These are phyloP conservation scores for Crotophaga sulcirostris DNA, from an alignment of 2,113 vertebrate genomes.

Conservation along the genomic window DNA sequence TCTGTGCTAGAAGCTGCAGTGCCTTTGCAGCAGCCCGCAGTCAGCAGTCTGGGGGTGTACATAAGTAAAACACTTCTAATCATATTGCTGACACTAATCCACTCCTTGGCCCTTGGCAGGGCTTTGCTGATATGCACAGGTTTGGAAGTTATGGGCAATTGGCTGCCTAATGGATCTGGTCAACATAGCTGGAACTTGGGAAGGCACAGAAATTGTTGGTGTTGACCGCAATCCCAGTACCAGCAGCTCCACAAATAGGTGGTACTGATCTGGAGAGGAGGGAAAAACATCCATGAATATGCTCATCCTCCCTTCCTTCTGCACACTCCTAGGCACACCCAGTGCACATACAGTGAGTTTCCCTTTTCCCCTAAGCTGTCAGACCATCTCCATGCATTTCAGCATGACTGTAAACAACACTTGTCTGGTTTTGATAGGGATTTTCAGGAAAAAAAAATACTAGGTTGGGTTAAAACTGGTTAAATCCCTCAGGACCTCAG, in stretches of 20 bases:
- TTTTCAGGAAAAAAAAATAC: not conserved
- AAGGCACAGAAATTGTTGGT: not conserved
- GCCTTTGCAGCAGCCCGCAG: not conserved
- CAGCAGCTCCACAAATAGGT: not conserved
- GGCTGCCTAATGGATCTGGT: not conserved
- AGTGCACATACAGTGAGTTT: not conserved
- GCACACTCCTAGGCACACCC: not conserved
- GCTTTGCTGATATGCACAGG: not conserved
- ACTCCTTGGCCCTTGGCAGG: not conserved
- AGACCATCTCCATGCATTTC: not conserved
- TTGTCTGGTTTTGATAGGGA: not conserved
- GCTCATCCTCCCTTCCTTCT: not conserved
- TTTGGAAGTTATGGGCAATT: not conserved
- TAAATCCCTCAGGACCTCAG: conserved; percentile 19
- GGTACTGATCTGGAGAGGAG: not conserved
- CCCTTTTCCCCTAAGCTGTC: not conserved
- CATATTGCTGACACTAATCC: not conserved
- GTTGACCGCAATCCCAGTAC: not conserved
- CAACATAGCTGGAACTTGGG: not conserved
- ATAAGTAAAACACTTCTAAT: not conserved
- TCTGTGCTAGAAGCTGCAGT: not conserved
- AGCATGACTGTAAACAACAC: not conserved
- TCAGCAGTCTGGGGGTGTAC: fast-evolving
- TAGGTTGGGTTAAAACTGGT: not conserved
- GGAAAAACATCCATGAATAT: not conserved